Evolutionary conservation across 2,113 vertebrate species (phyloP).

Genomic region (Zeus faber): DNA sequence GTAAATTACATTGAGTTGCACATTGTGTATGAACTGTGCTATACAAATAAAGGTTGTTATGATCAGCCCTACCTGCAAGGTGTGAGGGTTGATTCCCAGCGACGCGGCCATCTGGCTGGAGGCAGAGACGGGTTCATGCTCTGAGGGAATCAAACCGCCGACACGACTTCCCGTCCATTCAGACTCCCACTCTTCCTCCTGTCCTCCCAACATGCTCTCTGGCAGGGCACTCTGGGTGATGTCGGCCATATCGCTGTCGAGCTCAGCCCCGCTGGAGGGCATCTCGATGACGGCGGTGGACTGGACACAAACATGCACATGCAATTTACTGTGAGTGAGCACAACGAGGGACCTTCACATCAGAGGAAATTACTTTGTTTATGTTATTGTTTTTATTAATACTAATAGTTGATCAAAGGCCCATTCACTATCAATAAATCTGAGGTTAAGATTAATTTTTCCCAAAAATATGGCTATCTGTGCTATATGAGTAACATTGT

Average conservation of each 20-base stretch:
- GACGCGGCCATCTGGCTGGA: slow-evolving; percentile 84
- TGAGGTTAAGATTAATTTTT: no score
- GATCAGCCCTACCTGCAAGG: slow-evolving; percentile 82
- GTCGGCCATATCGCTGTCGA: slow-evolving; percentile 97
- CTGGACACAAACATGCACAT: slow-evolving; percentile 61
- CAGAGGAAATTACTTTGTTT: no score
- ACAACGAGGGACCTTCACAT: no score
- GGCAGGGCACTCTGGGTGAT: slow-evolving; percentile 84
- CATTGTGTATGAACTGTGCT: no score
- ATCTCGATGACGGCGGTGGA: slow-evolving; percentile 75
- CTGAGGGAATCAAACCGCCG: slow-evolving; percentile 32
- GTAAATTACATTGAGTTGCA: no score
- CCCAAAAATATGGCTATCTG: no score
- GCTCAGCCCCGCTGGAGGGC: slow-evolving; percentile 75
- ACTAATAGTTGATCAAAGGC: no score
- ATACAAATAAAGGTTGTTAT: no score
- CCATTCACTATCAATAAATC: no score
- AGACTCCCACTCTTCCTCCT: slow-evolving; percentile 35
- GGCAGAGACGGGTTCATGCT: slow-evolving; percentile 77
- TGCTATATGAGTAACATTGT: no score
- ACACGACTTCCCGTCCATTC: slow-evolving; percentile 6
- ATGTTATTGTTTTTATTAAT: no score
- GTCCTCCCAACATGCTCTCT: slow-evolving; percentile 62
- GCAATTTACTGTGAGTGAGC: neutral
- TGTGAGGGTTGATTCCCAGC: slow-evolving; percentile 90